A percentile compares a stretch with the other conserved stretches of the same genome.
Evolutionary conservation across 2,113 vertebrate species (phyloP).

Genomic region (Megaceryle torquata): DNA sequence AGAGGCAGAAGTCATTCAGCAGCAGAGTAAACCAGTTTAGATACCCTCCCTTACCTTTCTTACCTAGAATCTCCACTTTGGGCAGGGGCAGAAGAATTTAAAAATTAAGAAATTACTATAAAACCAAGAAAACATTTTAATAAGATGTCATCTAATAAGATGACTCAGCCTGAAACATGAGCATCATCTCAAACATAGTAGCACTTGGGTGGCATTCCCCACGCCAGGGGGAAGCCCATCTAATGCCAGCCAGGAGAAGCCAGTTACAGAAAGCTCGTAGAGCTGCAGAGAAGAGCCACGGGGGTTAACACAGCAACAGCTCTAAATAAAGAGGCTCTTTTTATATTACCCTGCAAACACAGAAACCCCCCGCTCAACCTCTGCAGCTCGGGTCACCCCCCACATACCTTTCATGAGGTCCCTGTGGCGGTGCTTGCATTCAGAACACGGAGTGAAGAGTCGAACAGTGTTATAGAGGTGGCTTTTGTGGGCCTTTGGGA

Average conservation of each 20-base stretch:
- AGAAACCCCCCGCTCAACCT: rapidly evolving
- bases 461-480: constrained; percentile 87
- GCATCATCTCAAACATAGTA: neutral
- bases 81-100: neutral
- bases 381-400: rapidly evolving
- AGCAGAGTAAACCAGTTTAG: neutral
- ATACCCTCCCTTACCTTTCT: neutral
- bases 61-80: neutral
- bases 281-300: neutral
- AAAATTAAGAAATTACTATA: neutral
- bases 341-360: rapidly evolving
- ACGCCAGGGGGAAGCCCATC: neutral
- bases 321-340: neutral
- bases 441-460: constrained; percentile 82
- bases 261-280: neutral
- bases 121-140: neutral
- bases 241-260: neutral
- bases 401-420: constrained; percentile 69
- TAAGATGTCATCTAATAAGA: neutral
- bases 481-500: constrained; percentile 70
- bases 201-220: neutral
- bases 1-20: neutral
- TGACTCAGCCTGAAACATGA: neutral
- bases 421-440: constrained; percentile 64
- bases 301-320: neutral